Base-by-base conservation (phyloP, 2,888 invertebrate species). In the Limnephilus lunatus region DNA sequence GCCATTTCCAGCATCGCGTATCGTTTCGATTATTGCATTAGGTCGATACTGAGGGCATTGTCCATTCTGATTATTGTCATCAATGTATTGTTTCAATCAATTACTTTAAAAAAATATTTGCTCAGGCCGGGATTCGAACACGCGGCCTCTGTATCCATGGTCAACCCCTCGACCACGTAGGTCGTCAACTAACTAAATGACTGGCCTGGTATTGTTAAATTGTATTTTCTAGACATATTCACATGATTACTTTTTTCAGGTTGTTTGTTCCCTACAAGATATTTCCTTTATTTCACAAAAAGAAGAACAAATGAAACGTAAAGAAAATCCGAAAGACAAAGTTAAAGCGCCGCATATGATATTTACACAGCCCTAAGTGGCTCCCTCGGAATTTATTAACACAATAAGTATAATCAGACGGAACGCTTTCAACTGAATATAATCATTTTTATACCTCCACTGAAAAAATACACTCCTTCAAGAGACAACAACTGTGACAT, bases 371-470 rank as follows among this genome's bases (percentile, higher is more conserved):
- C 44, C 44, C 25, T 85, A n/a, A 85, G 44, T 44, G 85, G 85
- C 35, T 85, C n/a, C 25, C n/a, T n/a, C 4, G 25, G 44, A 35
- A 85, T 85, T 44, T 85, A 85, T n/a, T 85, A 85, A 85, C 44
- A 85, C 35, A 39, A 39, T n/a, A 85, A 85, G 85, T 19, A 44
- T 85, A 35, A 85, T 85, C 85, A 85, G 85, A 44, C 30, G 30
- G 30, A 30, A 30, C 86, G 44, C 44, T 39, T 85, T 68, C 68
- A 68, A 68, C 68, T 68, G 68, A 68, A 68, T 68, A n/a, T 68
- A 25, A 68, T 68, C 7, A 68, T 68, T n/a, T 68, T 25, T 68
- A 25, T 53, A 68, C 68, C 68, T 25, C 68, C 1, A n/a, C 25
- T 4, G 25, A 68, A 68, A 68, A 68, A 68, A 68, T 25, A 68